A percentile compares a stretch with the other conserved stretches of the same genome.
Conservation (phyloP, 2,113 vertebrate species). For the Oxyruncus cristatus region DNA sequence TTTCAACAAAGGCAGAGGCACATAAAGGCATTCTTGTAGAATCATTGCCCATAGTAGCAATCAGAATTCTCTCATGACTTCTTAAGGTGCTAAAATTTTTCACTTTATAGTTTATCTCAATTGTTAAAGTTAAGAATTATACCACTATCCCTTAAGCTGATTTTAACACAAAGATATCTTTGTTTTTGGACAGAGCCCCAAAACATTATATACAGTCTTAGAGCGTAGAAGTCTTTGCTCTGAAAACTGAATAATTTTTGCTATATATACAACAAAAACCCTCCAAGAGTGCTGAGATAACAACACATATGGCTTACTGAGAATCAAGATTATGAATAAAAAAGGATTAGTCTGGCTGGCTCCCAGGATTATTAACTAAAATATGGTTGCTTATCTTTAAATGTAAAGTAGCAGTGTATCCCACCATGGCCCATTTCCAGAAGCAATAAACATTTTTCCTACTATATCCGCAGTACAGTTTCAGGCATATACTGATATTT, state of each 20-base stretch:
- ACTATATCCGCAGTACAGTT: neutral
- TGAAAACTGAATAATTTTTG: neutral
- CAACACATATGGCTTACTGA: neutral
- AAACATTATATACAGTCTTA: neutral
- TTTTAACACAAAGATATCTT: neutral
- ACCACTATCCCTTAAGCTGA: neutral
- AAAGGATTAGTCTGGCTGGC: conserved; percentile 27
- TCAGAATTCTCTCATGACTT: neutral
- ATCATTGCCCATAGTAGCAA: neutral
- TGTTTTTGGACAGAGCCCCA: neutral
- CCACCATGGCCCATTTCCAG: conserved; percentile 8
- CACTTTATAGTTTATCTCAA: neutral
- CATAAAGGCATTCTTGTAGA: neutral
- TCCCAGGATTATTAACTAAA: conserved; percentile 10
- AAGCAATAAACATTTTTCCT: conserved; percentile 42
- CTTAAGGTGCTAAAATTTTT: neutral
- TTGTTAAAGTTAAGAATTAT: neutral
- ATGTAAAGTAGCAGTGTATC: conserved; percentile 2
- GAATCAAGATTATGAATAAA: conserved; percentile 27
- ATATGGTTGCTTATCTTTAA: conserved; percentile 21
- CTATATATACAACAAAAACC: neutral
- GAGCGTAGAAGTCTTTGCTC: neutral
- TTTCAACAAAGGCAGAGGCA: neutral
- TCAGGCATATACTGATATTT: neutral
- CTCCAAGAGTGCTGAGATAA: neutral